Conservation (phyloP, 2,888 invertebrate species). For the Orchestes rusci region DNA sequence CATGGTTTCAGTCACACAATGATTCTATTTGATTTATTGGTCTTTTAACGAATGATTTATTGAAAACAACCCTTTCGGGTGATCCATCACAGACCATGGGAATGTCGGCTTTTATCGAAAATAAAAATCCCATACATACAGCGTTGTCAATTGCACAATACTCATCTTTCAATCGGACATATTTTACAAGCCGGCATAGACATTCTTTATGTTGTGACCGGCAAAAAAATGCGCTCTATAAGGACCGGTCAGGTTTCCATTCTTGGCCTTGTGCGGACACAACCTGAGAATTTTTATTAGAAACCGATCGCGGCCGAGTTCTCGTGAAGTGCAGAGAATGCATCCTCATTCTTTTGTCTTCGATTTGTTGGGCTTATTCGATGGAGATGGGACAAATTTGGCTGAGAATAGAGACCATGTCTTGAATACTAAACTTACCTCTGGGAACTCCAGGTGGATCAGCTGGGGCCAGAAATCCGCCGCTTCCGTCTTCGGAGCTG, state of each 20-base stretch:
- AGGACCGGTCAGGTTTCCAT: conserved; percentile 14
- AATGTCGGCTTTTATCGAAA: no score
- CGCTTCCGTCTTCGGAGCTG: conserved; percentile 59
- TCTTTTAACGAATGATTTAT: no score
- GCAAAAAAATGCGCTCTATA: conserved; percentile 18
- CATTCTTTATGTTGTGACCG: conserved; percentile 16
- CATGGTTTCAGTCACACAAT: no score
- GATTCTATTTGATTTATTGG: no score
- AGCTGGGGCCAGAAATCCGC: conserved; percentile 56
- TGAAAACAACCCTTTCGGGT: no score
- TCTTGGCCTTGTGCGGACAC: conserved; percentile 14
- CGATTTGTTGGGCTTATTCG: no score
- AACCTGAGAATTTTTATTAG: conserved; percentile 18
- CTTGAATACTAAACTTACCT: no score
- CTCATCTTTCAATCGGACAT: conserved; percentile 17
- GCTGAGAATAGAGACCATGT: no score
- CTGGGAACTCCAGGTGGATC: conserved; percentile 42
- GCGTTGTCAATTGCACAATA: conserved; percentile 13
- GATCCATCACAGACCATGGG: no score
- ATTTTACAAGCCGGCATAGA: conserved; percentile 13
- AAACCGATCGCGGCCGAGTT: conserved; percentile 10
- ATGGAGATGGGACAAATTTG: no score
- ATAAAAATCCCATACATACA: background rate
- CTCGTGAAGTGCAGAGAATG: background rate
- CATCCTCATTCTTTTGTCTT: no score